phyloP scores from a whole-genome alignment of 2,888 invertebrate genomes.

The Drosophila neutralis region DNA sequence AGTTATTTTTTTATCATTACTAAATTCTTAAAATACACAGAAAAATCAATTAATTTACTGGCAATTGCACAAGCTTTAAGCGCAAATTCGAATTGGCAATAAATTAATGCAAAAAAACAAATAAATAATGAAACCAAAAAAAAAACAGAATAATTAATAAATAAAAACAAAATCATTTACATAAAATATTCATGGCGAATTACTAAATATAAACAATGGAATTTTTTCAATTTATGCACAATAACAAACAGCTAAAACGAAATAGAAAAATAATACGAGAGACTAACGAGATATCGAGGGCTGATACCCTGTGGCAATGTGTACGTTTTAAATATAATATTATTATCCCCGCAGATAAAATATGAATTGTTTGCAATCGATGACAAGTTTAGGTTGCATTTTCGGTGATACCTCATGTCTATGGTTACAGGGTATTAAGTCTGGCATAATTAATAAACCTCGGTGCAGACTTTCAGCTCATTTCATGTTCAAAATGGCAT shows the following conservation, averaged over 20 bases:
- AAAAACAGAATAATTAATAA: slow-evolving; percentile 11
- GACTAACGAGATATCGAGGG: too few species aligned
- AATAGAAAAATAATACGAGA: background rate
- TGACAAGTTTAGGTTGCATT: background rate
- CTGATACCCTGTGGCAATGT: background rate
- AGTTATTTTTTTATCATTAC: slow-evolving; percentile 8
- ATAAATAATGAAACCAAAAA: background rate
- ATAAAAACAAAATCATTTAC: slow-evolving; percentile 12
- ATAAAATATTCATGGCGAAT: slow-evolving; percentile 44
- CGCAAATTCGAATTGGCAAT: slow-evolving; percentile 1
- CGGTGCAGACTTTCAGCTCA: slow-evolving; percentile 31
- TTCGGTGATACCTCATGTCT: background rate
- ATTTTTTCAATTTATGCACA: slow-evolving; percentile 56
- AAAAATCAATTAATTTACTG: background rate
- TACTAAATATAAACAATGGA: slow-evolving; percentile 52
- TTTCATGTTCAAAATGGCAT: slow-evolving; percentile 47
- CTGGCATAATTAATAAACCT: slow-evolving; percentile 57
- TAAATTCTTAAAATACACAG: background rate
- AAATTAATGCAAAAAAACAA: slow-evolving; percentile 9
- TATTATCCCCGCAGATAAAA: background rate
- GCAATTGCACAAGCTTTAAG: background rate
- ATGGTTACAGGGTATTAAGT: slow-evolving; percentile 6
- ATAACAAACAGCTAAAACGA: slow-evolving; percentile 12
- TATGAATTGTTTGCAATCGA: background rate
- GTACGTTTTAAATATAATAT: too few species aligned